Base-by-base conservation (phyloP, 2,888 invertebrate genomes). In the Sisyra terminalis region DNA sequence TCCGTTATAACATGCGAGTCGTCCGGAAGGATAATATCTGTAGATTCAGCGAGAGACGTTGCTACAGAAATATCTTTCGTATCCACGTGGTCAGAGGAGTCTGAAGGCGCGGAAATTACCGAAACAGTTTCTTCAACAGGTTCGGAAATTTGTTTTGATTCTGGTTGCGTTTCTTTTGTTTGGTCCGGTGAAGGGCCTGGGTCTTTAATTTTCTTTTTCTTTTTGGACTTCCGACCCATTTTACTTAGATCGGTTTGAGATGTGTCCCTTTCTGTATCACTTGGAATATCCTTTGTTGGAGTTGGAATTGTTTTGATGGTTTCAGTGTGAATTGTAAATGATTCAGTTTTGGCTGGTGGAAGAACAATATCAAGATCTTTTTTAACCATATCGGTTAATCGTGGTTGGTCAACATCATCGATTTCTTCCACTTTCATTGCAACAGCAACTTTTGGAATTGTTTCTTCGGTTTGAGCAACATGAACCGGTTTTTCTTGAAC, bases 131-230 rank as follows among this genome's bases (percentile, higher is more conserved):
- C 57, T 3, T 55, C 48, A 16, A 53, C 48, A 45, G 59, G 57
- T 29, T 53, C 51, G 32, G 52, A 47, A 29, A 54, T 51, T 4
- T 48, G 42, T 16, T 50, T 42, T 15, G 51, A 45, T 50, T 18
- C 50, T 46, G 32, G 51, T 49, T n/a, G n/a, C n/a, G n/a, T n/a
- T n/a, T 24, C 24, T 5, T 24, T 24, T 24, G 24, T 24, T 24
- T 36, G 51, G 45, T 44, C 46, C 39, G 41, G 24, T 7, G 29
- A 29, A 32, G 39, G 40, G 42, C 44, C 46, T 32, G 59, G 58
- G 37, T 62, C 62, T 59, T 71, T 73, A 55, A 65, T 70, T 59
- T 75, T 76, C 66, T 75, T 76, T 65, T 69, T 73, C 66, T 69
- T 75, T 63, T 72, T 73, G 60, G 67, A 71, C 57, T 66, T 64